These are phyloP conservation scores for Axea sp. DNA, from an alignment of 2,888 invertebrate genomes.

Conservation along the genomic window DNA sequence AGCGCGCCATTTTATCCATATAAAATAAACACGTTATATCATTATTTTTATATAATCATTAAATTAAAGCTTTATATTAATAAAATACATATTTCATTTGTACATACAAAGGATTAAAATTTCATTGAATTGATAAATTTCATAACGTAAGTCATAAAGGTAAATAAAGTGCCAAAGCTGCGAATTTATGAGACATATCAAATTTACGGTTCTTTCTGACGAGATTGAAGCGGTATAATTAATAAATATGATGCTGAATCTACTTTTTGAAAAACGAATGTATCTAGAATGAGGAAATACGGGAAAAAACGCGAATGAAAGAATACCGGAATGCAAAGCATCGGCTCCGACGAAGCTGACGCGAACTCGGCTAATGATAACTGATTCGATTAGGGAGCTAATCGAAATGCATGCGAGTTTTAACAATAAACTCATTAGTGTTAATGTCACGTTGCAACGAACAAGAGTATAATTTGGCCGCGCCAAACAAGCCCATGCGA, in stretches of 20 bases:
- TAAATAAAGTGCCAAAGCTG: too few relatives aligned
- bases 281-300: constrained; percentile 4
- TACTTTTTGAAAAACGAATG: constrained; percentile 19
- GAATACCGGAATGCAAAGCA: constrained; percentile 19
- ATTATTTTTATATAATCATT: too few relatives aligned
- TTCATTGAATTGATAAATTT: too few relatives aligned
- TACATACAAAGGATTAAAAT: too few relatives aligned
- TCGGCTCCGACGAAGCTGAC: constrained; percentile 42
- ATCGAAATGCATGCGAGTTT: constrained; percentile 73
- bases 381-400: constrained; percentile 68
- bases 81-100: too few relatives aligned
- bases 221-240: constrained; percentile 39
- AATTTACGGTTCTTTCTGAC: too few relatives aligned
- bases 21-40: too few relatives aligned
- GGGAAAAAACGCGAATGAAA: constrained; percentile 17
- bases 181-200: too few relatives aligned
- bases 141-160: too few relatives aligned
- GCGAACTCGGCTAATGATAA: constrained; percentile 64
- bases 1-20: too few relatives aligned
- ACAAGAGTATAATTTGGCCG: constrained; percentile 67
- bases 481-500: constrained; percentile 67
- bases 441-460: constrained; percentile 70
- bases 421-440: constrained; percentile 76
- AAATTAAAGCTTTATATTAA: too few relatives aligned
- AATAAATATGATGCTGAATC: constrained; percentile 27